phyloP scores from a whole-genome alignment of 2,797 vertebrate species.

The Meda fulgida region DNA sequence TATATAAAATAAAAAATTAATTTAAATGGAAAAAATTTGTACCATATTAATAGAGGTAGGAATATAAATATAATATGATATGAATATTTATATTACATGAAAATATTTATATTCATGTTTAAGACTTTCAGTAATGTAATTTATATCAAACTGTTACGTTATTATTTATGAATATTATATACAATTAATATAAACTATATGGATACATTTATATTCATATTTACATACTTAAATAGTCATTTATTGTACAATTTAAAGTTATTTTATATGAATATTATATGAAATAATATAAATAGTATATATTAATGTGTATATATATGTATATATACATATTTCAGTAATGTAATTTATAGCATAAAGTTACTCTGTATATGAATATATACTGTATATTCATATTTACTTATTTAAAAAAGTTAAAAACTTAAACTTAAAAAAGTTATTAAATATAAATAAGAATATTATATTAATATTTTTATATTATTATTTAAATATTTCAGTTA shows the following conservation, averaged over 20 bases:
- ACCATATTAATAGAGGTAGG: neutral
- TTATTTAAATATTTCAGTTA: slow-evolving; percentile 1
- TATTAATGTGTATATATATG: neutral
- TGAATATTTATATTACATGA: neutral
- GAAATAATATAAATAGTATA: neutral
- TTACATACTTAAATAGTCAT: neutral
- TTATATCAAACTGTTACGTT: neutral
- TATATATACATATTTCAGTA: neutral
- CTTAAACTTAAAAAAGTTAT: too few relatives aligned
- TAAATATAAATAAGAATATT: neutral
- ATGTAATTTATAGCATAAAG: neutral
- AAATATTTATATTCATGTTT: neutral
- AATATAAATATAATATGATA: neutral
- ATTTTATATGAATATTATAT: neutral
- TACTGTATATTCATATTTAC: neutral
- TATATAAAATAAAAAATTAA: too few relatives aligned
- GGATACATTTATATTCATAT: neutral
- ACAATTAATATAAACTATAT: neutral
- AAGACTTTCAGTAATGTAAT: neutral
- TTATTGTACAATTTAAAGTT: neutral
- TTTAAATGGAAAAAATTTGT: neutral
- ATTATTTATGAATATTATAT: neutral
- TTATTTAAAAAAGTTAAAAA: too few relatives aligned
- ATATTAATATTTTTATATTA: neutral
- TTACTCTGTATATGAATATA: neutral